Evolutionary conservation across 2,113 vertebrate species (phyloP).

Genomic region (Anarhynchus alexandrinus): DNA sequence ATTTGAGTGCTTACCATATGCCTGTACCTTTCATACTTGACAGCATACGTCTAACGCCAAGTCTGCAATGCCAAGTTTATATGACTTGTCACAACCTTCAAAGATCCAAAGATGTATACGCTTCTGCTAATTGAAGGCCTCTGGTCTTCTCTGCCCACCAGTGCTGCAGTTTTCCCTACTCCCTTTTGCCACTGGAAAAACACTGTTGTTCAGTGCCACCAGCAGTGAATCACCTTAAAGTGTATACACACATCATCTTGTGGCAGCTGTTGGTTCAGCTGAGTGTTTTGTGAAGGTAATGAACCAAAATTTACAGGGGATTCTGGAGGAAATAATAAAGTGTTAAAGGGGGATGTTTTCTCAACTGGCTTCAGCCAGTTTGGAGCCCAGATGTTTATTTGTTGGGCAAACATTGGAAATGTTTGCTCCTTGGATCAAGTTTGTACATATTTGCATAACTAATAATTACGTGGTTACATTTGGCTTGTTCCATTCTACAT

Average conservation of each 20-base stretch:
- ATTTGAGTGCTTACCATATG: constrained; percentile 22
- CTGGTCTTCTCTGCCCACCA: not conserved
- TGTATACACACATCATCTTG: not conserved
- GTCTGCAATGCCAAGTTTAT: not conserved
- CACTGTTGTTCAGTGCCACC: not conserved
- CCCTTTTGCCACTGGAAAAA: not conserved
- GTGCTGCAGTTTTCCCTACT: not conserved
- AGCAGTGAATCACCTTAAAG: not conserved
- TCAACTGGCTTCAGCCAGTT: not conserved
- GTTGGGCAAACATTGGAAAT: not conserved
- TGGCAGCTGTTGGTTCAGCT: not conserved
- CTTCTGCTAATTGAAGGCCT: not conserved
- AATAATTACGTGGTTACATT: not conserved
- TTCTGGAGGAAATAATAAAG: not conserved
- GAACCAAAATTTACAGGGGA: not conserved
- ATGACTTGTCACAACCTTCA: not conserved
- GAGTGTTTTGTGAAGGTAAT: not conserved
- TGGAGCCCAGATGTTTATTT: not conserved
- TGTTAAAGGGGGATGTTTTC: not conserved
- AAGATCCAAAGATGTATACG: not conserved
- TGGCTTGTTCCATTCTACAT: not conserved
- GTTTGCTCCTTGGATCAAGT: not conserved
- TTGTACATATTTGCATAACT: not conserved
- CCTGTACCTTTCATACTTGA: not conserved
- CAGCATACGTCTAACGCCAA: not conserved